Evolutionary conservation across 2,888 invertebrate genomes (phyloP), one percentile per base, ranked within the genome.

Genomic region (Lordiphosa andalusiaca): DNA sequence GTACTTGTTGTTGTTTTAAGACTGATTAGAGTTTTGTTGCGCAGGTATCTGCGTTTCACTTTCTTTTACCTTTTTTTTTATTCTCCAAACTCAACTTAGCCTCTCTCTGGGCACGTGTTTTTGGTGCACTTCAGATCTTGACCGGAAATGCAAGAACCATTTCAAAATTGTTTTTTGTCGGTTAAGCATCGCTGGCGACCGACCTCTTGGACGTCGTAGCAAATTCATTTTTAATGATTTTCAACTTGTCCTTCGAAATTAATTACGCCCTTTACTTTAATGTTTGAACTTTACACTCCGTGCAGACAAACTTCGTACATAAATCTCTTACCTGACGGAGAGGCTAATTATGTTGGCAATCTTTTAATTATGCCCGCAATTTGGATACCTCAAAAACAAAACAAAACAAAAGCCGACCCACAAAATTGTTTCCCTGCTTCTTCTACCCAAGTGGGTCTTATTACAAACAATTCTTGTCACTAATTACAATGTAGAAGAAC

Each of bases 401-500:
- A 21, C 39, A 44, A 49, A 38, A 13, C 38, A 56, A 55, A 56
- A 39, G 46, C 30, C 65, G 38, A 50, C 33, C 46, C 65, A 66
- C 72, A 73, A 77, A 83, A 78, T 30, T 30, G 30, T n/a, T 40
- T 51, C 19, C 46, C 21, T 42, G 21, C 40, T 19, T 53, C 38
- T 53, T 48, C 51, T 53, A 48, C 12, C 38, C 25, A 38, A 16
- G 49, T 33, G 33, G 59, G 50, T 63, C 50, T 40, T 74, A 83
- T 83, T 76, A 75, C 62, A 70, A 83, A 67, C 75, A 71, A 82
- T 82, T 80, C 83, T 80, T 75, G 80, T 75, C 80, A 75, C 84
- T 80, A 80, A 84, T 84, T 82, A 82, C 71, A 73, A 67, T 59
- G 80, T 75, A 54, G 60, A 67, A 83, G 76, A 76, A 76, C 83